Base-by-base conservation (phyloP, 2,888 invertebrate genomes). In the Eutolmus rufibarbis region DNA sequence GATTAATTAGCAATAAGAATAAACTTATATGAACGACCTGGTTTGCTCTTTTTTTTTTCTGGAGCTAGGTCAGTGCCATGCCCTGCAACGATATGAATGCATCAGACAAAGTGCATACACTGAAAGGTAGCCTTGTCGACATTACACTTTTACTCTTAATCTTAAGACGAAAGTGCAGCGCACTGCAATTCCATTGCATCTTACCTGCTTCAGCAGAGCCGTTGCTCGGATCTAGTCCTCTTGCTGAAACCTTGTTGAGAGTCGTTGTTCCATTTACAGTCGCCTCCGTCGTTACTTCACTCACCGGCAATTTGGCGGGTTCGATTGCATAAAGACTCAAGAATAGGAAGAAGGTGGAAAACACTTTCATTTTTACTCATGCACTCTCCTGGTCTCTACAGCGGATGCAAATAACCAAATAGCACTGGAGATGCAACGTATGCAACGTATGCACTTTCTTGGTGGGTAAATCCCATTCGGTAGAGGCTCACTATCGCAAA, bases 311-410 rank as follows among this genome's bases (percentile, higher is more conserved):
- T 78, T 88, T 87, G 40, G 87, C 76, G 79, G 79, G 51, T 85
- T 87, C 77, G 77, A 87, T 88, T 88, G 86, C 85, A 79, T 88
- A 88, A 86, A 88, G 82, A 81, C 76, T 56, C 81, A 86, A 88
- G 57, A 88, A 77, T 81, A 88, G 81, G 81, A 86, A 82, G 82
- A 57, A 88, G 74, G 79, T 76, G 56, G 66, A 74, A 86, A 88
- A 23, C 88, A 86, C 88, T 88, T 88, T 88, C 88, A 86, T 86
- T 86, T 88, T 88, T 46, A 77, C 51, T 79, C n/a, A 81, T 23
- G 34, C 56, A 81, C 81, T 56, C 28, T 40, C 1, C 1, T 76
- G 14, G 37, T n/a, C 9, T 76, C 76, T n/a, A 12, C 9, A 23
- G 40, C 5, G 76, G 76, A 76, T 56, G 46, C 81, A 46, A 43